Conservation (phyloP, 2,113 vertebrate genomes). For the Dipodomys ordii region DNA sequence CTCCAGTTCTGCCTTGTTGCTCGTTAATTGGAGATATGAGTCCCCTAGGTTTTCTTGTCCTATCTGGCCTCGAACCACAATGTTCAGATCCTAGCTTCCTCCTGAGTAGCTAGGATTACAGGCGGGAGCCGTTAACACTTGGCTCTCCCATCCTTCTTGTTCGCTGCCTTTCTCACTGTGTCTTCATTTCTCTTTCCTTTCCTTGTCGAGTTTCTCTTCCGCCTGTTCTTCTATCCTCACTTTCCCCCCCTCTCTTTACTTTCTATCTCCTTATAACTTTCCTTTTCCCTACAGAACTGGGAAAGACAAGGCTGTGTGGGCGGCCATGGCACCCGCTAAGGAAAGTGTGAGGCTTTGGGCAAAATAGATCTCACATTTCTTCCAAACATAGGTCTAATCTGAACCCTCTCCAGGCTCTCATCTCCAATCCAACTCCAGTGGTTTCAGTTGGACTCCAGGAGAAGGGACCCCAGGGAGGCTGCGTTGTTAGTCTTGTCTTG, state of each 20-base stretch:
- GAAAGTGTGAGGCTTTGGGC: slow-evolving; percentile 90
- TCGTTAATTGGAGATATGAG: too few relatives aligned
- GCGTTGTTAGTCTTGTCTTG: slow-evolving; percentile 63
- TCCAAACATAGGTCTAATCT: slow-evolving; percentile 89
- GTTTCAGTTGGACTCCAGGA: slow-evolving; percentile 83
- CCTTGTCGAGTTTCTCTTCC: neutral
- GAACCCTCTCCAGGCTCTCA: slow-evolving; percentile 86
- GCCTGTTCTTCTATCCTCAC: neutral
- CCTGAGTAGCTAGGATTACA: too few relatives aligned
- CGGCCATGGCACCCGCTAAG: slow-evolving; percentile 86
- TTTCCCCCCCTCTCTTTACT: neutral
- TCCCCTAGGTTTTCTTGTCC: too few relatives aligned
- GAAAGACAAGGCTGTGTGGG: slow-evolving; percentile 88
- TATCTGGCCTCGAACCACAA: too few relatives aligned
- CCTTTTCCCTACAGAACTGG: slow-evolving; percentile 83
- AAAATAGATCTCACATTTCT: slow-evolving; percentile 89
- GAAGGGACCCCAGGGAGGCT: slow-evolving; percentile 79
- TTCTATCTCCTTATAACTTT: slow-evolving; percentile 73
- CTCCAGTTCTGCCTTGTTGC: too few relatives aligned
- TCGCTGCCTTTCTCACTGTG: slow-evolving; percentile 46
- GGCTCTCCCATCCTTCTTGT: slow-evolving; percentile 47
- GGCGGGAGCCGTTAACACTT: too few relatives aligned
- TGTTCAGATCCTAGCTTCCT: too few relatives aligned
- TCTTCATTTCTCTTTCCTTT: slow-evolving; percentile 53
- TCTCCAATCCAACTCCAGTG: slow-evolving; percentile 82